Evolutionary conservation across 2,113 vertebrate genomes (phyloP).

Genomic region (Dipodomys stephensi): DNA sequence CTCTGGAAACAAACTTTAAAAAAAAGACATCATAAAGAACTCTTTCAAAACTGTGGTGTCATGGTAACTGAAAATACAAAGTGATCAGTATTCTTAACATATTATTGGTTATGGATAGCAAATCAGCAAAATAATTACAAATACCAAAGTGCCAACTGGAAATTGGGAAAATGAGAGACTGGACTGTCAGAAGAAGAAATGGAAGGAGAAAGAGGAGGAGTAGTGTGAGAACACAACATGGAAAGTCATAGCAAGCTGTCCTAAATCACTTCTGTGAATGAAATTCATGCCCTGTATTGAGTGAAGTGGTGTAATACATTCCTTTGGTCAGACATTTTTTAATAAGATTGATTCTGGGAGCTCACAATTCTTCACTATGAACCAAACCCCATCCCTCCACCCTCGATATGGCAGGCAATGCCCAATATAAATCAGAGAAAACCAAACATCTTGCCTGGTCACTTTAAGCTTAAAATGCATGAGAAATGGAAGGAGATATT

Average conservation of each 20-base stretch:
- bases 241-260: neutral
- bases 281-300: neutral
- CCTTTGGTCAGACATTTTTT: neutral
- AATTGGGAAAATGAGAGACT: neutral
- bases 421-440: conserved; percentile 37
- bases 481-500: neutral
- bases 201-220: neutral
- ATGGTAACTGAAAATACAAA: neutral
- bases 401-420: neutral
- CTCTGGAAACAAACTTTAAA: neutral
- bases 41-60: neutral
- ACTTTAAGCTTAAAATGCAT: neutral
- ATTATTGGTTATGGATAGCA: neutral
- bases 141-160: neutral
- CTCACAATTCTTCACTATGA: neutral
- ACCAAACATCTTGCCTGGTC: conserved; percentile 14
- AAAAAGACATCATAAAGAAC: neutral
- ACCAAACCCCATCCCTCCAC: neutral
- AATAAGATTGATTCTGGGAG: neutral
- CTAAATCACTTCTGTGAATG: neutral
- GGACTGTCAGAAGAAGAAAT: neutral
- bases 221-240: fast-evolving
- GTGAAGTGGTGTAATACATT: neutral
- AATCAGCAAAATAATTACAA: neutral
- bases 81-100: neutral